These are phyloP conservation scores for Coptodon rendalli DNA, from an alignment of 2,113 vertebrate species.

Conservation along the genomic window DNA sequence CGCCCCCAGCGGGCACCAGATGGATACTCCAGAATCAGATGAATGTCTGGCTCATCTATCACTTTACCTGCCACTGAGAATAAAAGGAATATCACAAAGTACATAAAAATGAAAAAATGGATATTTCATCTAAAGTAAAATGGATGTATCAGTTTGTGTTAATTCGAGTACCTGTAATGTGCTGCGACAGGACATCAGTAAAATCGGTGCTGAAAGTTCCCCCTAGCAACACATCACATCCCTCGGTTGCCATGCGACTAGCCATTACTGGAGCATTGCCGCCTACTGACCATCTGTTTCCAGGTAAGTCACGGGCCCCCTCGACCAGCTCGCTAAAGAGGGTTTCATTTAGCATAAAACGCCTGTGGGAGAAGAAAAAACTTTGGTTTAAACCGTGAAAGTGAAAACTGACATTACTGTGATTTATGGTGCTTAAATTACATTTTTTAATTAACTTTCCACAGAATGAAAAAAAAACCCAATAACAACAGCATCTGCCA, in stretches of 20 bases:
- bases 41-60: slow-evolving; percentile 78
- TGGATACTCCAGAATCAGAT: slow-evolving; percentile 80
- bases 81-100: background rate
- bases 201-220: slow-evolving; percentile 77
- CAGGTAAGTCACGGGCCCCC: slow-evolving; percentile 72
- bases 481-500: background rate
- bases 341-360: slow-evolving; percentile 75
- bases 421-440: background rate
- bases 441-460: background rate
- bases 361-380: slow-evolving; percentile 44
- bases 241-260: slow-evolving; percentile 75
- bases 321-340: slow-evolving; percentile 77
- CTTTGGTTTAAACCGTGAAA: background rate
- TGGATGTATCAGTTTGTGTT: background rate
- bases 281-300: slow-evolving; percentile 78
- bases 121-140: background rate
- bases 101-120: background rate
- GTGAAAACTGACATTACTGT: background rate
- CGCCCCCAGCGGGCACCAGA: slow-evolving; percentile 73
- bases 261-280: slow-evolving; percentile 82
- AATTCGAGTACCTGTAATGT: slow-evolving; percentile 68
- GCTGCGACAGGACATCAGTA: slow-evolving; percentile 70
- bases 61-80: slow-evolving; percentile 73
- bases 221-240: slow-evolving; percentile 79
- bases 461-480: background rate